These are phyloP conservation scores for Tiliacea citrago DNA, from an alignment of 2,888 invertebrate species.

Conservation along the genomic window DNA sequence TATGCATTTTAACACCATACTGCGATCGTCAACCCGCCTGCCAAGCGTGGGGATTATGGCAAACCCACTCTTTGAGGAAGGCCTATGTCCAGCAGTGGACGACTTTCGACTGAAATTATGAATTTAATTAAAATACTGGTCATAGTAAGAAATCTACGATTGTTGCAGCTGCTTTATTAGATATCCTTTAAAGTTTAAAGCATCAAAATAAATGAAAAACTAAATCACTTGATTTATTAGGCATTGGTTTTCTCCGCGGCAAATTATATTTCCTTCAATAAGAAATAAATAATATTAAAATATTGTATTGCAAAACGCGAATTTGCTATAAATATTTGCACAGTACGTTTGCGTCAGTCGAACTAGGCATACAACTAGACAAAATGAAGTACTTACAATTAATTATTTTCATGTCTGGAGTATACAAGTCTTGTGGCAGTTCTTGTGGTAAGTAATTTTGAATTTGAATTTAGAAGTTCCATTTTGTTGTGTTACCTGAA, in stretches of 20 bases:
- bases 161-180: not conserved
- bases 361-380: not conserved
- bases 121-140: too few species aligned
- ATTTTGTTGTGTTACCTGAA: not conserved
- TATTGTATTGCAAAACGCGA: not conserved
- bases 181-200: not conserved
- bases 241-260: not conserved
- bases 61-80: too few species aligned
- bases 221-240: not conserved
- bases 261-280: conserved; percentile 12
- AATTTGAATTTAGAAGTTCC: not conserved
- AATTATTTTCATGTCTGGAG: conserved; percentile 2
- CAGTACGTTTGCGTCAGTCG: not conserved
- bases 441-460: conserved; percentile 7
- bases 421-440: not conserved
- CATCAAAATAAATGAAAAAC: conserved; percentile 1
- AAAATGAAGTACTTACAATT: not conserved
- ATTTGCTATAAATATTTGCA: not conserved
- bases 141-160: not conserved
- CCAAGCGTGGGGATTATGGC: too few species aligned
- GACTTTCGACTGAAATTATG: too few species aligned
- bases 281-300: not conserved
- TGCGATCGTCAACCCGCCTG: too few species aligned
- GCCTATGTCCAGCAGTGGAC: too few species aligned
- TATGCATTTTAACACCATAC: too few species aligned